These are phyloP conservation scores for Apostichopus leukothele DNA, from an alignment of 53 echinoderm and acorn worm species.

Conservation along the genomic window DNA sequence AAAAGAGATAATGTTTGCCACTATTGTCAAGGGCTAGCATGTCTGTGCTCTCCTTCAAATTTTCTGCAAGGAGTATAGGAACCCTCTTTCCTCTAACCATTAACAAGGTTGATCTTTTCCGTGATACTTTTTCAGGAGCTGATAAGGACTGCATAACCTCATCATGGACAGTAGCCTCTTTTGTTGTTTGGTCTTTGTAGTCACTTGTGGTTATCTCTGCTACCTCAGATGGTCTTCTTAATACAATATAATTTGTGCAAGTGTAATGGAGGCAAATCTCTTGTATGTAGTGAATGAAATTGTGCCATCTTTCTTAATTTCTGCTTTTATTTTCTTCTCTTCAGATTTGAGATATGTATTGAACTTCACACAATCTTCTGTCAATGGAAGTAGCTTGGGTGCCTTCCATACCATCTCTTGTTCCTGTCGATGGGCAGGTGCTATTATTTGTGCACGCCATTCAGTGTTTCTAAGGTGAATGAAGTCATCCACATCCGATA, in stretches of 20 bases:
- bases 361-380: conserved; percentile 50
- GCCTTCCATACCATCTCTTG: conserved; percentile 12
- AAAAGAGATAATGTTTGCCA: conserved; percentile 33
- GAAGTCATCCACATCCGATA: conserved; percentile 41
- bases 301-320: not conserved
- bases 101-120: conserved; percentile 21
- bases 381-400: conserved; percentile 42
- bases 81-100: conserved; percentile 55
- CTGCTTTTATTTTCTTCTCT: conserved; percentile 10
- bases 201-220: not conserved
- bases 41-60: conserved; percentile 51
- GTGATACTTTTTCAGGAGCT: conserved; percentile 44
- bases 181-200: not conserved
- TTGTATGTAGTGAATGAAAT: not conserved
- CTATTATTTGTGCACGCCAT: conserved; percentile 17
- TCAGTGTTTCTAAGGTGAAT: conserved; percentile 28
- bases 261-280: conserved; percentile 3
- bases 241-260: conserved; percentile 12
- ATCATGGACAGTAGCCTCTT: conserved; percentile 15
- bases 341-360: not conserved
- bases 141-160: conserved; percentile 13
- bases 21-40: conserved; percentile 6
- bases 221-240: conserved; percentile 30
- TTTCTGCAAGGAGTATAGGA: conserved; percentile 46
- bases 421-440: conserved; percentile 30